A percentile compares a stretch with the other conserved stretches of the same genome.
Conservation (phyloP, 2,113 vertebrate genomes). For the Anguilla rostrata region DNA sequence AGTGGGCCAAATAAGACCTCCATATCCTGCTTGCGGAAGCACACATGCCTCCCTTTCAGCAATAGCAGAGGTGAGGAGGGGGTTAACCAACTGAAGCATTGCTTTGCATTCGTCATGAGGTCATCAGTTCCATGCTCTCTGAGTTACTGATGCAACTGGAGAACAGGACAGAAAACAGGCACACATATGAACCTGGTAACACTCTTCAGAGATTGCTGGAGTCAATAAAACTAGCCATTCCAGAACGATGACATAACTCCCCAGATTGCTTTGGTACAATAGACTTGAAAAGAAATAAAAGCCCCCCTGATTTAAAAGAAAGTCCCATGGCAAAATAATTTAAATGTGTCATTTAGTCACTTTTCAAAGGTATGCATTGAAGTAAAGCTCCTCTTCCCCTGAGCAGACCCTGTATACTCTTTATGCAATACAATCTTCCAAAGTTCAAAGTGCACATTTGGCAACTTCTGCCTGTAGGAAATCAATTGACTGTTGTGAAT, state of each 20-base stretch:
- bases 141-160: background rate
- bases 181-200: background rate
- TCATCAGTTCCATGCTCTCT: background rate
- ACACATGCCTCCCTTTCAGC: background rate
- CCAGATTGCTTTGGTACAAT: background rate
- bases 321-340: background rate
- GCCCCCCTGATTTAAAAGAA: background rate
- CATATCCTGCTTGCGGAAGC: background rate
- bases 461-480: background rate
- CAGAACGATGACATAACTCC: background rate
- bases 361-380: background rate
- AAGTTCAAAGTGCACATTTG: constrained; percentile 3
- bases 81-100: background rate
- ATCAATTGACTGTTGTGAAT: background rate
- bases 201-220: background rate
- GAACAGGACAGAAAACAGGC: background rate
- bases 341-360: background rate
- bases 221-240: background rate
- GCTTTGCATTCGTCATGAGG: background rate
- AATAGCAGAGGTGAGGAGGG: background rate
- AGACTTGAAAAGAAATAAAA: background rate
- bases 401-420: background rate
- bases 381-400: background rate
- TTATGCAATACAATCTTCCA: background rate
- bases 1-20: no score